Base-by-base conservation (phyloP, 2,888 invertebrate genomes). In the Mesorhabditis sp. region DNA sequence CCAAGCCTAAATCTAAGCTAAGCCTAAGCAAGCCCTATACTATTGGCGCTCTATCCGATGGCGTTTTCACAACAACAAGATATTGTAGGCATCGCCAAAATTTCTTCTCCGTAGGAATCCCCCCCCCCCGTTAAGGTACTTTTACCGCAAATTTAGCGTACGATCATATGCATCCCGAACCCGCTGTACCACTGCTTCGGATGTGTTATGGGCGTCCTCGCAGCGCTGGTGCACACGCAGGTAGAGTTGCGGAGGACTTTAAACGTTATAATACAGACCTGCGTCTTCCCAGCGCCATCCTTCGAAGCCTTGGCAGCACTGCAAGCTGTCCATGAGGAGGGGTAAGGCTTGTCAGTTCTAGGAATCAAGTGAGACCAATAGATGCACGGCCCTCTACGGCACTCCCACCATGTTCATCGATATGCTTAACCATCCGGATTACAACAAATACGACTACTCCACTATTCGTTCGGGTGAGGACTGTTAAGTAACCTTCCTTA, bases 131-230 rank as follows among this genome's bases (percentile, higher is more conserved):
- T 58, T 1, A 58, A 58, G 64, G 1, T 1, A 28, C 28, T 1
- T 28, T 28, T 28, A 28, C 28, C 28, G 28, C 2, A 28, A 28
- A 28, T 70, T 41, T 67, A 71, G 71, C 10, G 65, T 4, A 76
- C 79, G n/a, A 74, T 79, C 45, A 78, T 84, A 66, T 85, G 84
- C 74, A 80, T 85, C 64, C 83, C 83, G 10, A 84, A 83, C 58
- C 84, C 85, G 0, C 76, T 85, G 43, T 85, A 85, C 85, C 94
- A 94, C 86, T 92, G 91, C 50, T 93, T 90, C 85, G 93, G 93
- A 0, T 90, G 91, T 71, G 89, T 91, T 2, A 87, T 90, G 64
- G 90, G 90, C 0, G 87, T 90, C 42, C 79, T 91, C 45, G 87
- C 89, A 0, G 88, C 88, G 5, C 82, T 92, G 43, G 88, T 90